These are phyloP conservation scores for Galbula dea DNA, from an alignment of 2,113 vertebrate genomes.

Conservation along the genomic window DNA sequence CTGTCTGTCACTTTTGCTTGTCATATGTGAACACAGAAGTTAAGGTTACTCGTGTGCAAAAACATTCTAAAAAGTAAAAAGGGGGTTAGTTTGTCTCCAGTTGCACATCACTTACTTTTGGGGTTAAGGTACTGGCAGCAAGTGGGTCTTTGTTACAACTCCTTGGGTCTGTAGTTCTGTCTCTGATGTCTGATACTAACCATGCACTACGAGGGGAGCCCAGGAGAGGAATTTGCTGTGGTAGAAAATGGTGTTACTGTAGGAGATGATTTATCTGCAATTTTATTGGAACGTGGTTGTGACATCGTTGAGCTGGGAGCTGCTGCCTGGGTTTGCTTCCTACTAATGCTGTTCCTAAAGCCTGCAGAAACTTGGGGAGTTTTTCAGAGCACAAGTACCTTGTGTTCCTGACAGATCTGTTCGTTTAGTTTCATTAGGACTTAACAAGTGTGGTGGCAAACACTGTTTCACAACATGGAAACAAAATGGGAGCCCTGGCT, in stretches of 20 bases:
- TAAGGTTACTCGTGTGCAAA: constrained; percentile 75
- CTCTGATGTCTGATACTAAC: constrained; percentile 36
- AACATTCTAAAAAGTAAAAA: constrained; percentile 67
- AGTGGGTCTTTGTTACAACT: constrained; percentile 54
- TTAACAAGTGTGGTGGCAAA: neutral
- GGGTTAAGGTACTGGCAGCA: constrained; percentile 60
- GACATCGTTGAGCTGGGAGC: neutral
- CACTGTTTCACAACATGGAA: neutral
- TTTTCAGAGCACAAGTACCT: neutral
- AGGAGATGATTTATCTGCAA: neutral
- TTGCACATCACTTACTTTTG: constrained; percentile 66
- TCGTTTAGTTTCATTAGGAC: neutral
- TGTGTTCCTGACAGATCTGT: neutral
- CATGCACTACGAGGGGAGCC: constrained; percentile 41
- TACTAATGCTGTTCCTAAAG: neutral
- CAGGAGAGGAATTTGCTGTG: neutral
- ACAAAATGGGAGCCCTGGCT: neutral
- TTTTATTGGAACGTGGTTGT: neutral
- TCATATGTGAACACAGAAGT: constrained; percentile 76
- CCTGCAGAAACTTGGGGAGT: neutral
- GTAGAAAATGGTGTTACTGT: neutral
- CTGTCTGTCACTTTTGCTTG: constrained; percentile 83
- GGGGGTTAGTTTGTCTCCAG: constrained; percentile 67
- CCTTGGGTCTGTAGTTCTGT: constrained; percentile 23
- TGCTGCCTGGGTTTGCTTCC: neutral